Evolutionary conservation across 2,888 invertebrate genomes (phyloP).

Genomic region (Lysandra bellargus): DNA sequence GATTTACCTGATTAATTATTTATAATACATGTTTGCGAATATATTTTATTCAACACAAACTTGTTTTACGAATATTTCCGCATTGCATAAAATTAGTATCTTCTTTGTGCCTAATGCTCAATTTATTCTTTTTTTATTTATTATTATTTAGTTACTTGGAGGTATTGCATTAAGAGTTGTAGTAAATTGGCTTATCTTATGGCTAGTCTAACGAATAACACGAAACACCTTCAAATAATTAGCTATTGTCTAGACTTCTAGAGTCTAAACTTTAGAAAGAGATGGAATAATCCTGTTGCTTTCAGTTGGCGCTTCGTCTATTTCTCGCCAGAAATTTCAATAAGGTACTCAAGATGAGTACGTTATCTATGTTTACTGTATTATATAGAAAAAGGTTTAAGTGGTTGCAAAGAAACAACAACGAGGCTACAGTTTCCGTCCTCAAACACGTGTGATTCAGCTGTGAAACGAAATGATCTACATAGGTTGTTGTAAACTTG

Average conservation of each 20-base stretch:
- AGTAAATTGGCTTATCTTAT: not conserved
- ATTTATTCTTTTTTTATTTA: not conserved
- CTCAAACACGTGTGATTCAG: slow-evolving; percentile 1
- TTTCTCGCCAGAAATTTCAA: not conserved
- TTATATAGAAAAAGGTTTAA: not conserved
- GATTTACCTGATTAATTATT: slow-evolving; percentile 17
- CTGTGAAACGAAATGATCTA: not conserved
- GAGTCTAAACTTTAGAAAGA: not conserved
- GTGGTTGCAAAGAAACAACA: not conserved
- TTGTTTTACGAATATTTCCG: slow-evolving; percentile 9
- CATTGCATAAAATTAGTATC: not conserved
- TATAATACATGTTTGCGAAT: slow-evolving; percentile 20
- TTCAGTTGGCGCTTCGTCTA: not conserved
- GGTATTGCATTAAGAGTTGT: not conserved
- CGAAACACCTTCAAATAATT: not conserved
- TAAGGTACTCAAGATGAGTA: not conserved
- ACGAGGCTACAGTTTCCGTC: not conserved
- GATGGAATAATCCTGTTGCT: not conserved
- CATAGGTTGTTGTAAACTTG: not conserved
- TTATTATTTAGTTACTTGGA: not conserved
- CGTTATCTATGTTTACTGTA: not conserved
- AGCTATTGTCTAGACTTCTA: not conserved
- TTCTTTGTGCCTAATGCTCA: not conserved
- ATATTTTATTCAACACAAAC: slow-evolving; percentile 17
- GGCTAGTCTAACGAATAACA: not conserved